Conservation (phyloP, 1,140 invertebrate genomes). For the Globodera rostochiensis region DNA sequence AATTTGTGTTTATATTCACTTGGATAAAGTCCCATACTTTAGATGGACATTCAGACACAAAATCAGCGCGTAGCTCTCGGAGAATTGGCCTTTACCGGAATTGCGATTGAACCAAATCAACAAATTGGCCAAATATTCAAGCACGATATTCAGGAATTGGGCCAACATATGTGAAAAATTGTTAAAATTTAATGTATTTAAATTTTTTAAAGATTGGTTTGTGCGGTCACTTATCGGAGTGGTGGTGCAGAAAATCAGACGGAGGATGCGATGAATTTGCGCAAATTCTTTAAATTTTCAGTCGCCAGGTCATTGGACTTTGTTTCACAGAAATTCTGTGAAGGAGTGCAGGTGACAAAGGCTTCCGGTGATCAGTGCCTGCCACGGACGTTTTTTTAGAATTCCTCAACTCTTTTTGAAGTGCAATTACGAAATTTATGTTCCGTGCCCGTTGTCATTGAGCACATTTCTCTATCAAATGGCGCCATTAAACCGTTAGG, state of each 20-base stretch:
- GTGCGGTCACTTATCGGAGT: conserved; percentile 86
- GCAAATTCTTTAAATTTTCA: conserved; percentile 98
- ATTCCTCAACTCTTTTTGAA: conserved; percentile 76
- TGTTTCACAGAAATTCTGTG: not conserved
- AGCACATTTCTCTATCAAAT: not conserved
- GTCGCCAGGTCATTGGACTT: conserved; percentile 80
- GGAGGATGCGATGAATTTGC: conserved; percentile 68
- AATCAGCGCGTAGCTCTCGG: conserved; percentile 78
- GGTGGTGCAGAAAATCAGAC: conserved; percentile 72
- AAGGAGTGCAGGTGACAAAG: not conserved
- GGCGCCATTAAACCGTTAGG: conserved; percentile 6
- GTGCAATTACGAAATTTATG: conserved; percentile 95
- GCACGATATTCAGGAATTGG: conserved; percentile 96
- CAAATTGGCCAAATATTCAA: conserved; percentile 91
- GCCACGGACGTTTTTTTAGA: not conserved
- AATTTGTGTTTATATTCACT: too few relatives aligned
- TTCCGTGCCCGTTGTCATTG: conserved; percentile 72
- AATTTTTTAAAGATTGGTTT: conserved; percentile 76
- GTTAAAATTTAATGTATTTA: conserved; percentile 29
- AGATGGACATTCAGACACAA: conserved; percentile 88
- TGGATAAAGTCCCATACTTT: conserved; percentile 1
- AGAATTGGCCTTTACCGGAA: conserved; percentile 69
- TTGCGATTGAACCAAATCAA: conserved; percentile 77
- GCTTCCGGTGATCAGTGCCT: not conserved
- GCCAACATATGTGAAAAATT: conserved; percentile 83